A percentile compares a stretch with the other conserved stretches of the same genome.
These are phyloP conservation scores for Eilema sororculum DNA, from an alignment of 2,888 invertebrate genomes.

Conservation along the genomic window DNA sequence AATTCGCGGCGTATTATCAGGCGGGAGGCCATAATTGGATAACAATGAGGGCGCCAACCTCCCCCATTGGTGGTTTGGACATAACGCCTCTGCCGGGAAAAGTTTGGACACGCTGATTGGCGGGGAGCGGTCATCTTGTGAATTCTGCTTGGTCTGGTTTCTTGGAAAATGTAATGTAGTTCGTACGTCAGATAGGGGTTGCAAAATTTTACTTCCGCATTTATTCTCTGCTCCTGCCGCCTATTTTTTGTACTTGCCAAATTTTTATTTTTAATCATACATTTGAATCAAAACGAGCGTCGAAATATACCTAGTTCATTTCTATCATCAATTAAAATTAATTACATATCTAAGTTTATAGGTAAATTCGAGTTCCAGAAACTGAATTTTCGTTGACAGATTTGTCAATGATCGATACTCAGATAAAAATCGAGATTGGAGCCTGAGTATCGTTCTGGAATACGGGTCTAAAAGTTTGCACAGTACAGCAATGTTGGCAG, in stretches of 20 bases:
- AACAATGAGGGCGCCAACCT: conserved; percentile 84
- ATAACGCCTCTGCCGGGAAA: conserved; percentile 61
- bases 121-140: conserved; percentile 51
- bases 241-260: neutral
- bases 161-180: conserved; percentile 42
- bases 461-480: neutral
- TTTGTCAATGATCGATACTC: too few relatives aligned
- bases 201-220: conserved; percentile 26
- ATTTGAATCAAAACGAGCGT: neutral
- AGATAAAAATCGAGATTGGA: too few relatives aligned
- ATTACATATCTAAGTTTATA: neutral
- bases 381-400: too few relatives aligned
- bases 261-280: neutral
- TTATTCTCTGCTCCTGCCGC: too few relatives aligned
- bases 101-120: conserved; percentile 51
- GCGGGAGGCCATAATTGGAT: conserved; percentile 85
- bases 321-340: neutral
- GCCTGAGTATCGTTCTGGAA: too few relatives aligned
- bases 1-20: conserved; percentile 86
- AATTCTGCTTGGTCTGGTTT: conserved; percentile 47
- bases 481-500: conserved; percentile 48
- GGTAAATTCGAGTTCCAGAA: too few relatives aligned
- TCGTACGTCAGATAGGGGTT: conserved; percentile 31
- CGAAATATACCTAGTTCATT: neutral
- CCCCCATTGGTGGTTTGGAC: conserved; percentile 73